phyloP scores from a whole-genome alignment of 1,140 invertebrate genomes.

The Mactra quadrangularis region DNA sequence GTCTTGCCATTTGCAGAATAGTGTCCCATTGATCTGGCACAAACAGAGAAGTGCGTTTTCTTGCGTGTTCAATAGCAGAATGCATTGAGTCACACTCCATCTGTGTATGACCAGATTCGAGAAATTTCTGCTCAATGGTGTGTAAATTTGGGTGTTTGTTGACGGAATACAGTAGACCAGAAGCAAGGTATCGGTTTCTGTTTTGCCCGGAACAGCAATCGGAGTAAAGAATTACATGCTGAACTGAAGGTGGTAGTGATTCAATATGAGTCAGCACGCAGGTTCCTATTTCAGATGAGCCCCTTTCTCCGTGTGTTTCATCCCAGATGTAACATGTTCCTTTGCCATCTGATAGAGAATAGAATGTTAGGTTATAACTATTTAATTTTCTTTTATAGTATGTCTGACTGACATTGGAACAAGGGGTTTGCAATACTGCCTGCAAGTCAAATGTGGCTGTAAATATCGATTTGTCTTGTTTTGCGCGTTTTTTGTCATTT shows the following conservation, averaged over 20 bases:
- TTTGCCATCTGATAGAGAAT: constrained; percentile 30
- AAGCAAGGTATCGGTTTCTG: constrained; percentile 52
- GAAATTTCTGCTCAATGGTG: constrained; percentile 28
- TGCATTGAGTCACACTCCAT: constrained; percentile 49
- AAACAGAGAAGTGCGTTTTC: constrained; percentile 30
- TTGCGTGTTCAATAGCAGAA: constrained; percentile 23
- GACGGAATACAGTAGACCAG: constrained; percentile 2
- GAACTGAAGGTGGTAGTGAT: background rate
- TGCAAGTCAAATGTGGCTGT: constrained; percentile 28
- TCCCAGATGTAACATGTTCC: constrained; percentile 43
- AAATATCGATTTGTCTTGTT: constrained; percentile 13
- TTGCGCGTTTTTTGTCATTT: constrained; percentile 1
- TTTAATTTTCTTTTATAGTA: constrained; percentile 42
- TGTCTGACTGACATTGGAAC: constrained; percentile 21
- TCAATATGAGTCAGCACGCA: constrained; percentile 18
- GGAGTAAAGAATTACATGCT: constrained; percentile 33
- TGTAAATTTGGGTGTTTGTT: background rate
- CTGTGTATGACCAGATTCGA: constrained; percentile 26
- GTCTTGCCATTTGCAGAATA: constrained; percentile 30
- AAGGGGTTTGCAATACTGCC: constrained; percentile 16
- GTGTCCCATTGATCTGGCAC: constrained; percentile 45
- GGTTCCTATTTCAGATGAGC: constrained; percentile 21
- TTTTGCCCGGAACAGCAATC: constrained; percentile 56
- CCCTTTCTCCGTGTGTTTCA: constrained; percentile 25
- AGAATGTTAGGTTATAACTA: constrained; percentile 20